Evolutionary conservation across 2,888 invertebrate genomes (phyloP).

Genomic region (Erebia ligea): DNA sequence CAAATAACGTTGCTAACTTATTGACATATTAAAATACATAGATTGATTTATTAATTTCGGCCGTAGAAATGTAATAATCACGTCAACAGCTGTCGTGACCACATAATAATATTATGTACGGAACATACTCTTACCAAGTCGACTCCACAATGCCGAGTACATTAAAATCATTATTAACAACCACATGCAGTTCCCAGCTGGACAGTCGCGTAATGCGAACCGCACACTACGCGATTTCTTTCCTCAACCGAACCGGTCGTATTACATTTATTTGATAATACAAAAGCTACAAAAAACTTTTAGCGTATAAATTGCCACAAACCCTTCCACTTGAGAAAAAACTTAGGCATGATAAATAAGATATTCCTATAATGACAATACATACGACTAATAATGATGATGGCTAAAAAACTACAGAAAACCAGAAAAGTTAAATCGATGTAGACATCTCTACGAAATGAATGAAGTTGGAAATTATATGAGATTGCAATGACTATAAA

Average conservation of each 20-base stretch:
- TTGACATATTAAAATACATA: too few species aligned
- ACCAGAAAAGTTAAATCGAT: constrained; percentile 57
- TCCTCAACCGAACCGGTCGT: constrained; percentile 6
- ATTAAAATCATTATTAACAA: constrained; percentile 34
- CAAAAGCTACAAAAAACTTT: constrained; percentile 15
- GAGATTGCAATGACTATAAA: constrained; percentile 47
- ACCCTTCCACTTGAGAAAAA: constrained; percentile 21
- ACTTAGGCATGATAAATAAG: constrained; percentile 54
- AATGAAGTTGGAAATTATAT: constrained; percentile 57
- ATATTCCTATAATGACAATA: constrained; percentile 52
- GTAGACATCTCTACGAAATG: constrained; percentile 64
- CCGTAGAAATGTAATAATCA: too few species aligned
- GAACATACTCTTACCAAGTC: not conserved
- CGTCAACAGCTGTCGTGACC: too few species aligned
- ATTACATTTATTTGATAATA: constrained; percentile 17
- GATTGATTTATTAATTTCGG: too few species aligned
- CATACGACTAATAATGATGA: constrained; percentile 56
- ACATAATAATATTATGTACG: too few species aligned
- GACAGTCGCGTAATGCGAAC: constrained; percentile 28
- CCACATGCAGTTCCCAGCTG: constrained; percentile 35
- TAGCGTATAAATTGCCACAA: constrained; percentile 31
- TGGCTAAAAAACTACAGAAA: constrained; percentile 56
- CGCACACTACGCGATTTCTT: constrained; percentile 27
- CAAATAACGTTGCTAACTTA: too few species aligned
- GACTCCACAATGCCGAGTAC: constrained; percentile 21